Base-by-base conservation (phyloP, 2,888 invertebrate species). In the Liodrosophila aerea region DNA sequence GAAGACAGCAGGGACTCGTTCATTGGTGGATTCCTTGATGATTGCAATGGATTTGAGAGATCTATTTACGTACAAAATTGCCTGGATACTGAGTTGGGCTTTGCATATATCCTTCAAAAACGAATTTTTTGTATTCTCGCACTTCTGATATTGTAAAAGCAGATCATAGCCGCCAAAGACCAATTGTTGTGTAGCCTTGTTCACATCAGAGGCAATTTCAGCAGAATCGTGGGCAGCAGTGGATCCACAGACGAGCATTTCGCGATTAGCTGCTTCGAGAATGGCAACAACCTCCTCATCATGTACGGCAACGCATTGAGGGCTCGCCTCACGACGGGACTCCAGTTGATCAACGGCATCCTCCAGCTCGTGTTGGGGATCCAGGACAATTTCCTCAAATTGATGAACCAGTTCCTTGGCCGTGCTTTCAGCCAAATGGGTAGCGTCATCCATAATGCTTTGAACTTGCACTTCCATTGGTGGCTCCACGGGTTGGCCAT, bases 311-410 rank as follows among this genome's bases (percentile, higher is more conserved):
- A 85, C 87, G 51, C 88, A 88, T n/a, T 76, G 40, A 1, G 66
- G 71, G 31, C 53, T 72, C 13, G 51, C 60, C 7, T 62, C 47
- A 4, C 73, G 72, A 9, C 77, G 86, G 1, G 54, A 57, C 18
- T 86, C 86, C 50, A 87, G 61, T 4, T 62, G 43, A 0, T 75
- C 62, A 2, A 86, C 46, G 4, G 76, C 76, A 5, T 62, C 58
- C 1, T 86, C 85, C 47, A 88, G 65, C 36, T 85, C 69, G 0
- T 76, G 66, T 2, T 82, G 61, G 0, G 85, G 87, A 37, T 86
- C 77, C 5, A 76, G 9, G 5, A 86, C 64, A 22, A 84, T 78
- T 30, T 74, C 71, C 39, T 85, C 73, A 22, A 73, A 73, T 56
- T 87, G 85, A 9, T 78, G 73, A 1, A 61, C 45, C 51, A 87